phyloP scores from a whole-genome alignment of 2,888 invertebrate species.

The Orthonychiurus folsomi region DNA sequence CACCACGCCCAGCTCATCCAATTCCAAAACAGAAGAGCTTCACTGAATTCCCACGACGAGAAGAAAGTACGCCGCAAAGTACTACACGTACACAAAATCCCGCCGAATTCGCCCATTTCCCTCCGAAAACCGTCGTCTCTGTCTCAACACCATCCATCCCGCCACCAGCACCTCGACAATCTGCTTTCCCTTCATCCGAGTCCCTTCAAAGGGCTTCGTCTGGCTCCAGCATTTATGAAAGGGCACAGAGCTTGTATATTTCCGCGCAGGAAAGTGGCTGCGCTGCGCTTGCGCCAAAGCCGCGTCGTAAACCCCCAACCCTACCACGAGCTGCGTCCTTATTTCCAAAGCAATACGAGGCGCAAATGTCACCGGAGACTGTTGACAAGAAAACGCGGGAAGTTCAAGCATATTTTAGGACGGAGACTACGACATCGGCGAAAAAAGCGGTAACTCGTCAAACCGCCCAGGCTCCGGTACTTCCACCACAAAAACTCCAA shows the following conservation, averaged over 20 bases:
- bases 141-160: not conserved
- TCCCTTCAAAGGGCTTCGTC: constrained; percentile 40
- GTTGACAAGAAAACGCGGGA: constrained; percentile 61
- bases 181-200: not conserved
- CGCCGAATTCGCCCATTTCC: too few species aligned
- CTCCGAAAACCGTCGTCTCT: constrained; percentile 40
- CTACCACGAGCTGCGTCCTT: constrained; percentile 22
- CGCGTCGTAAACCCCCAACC: constrained; percentile 39
- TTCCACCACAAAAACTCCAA: not conserved
- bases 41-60: constrained; percentile 29
- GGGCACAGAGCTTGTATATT: constrained; percentile 37
- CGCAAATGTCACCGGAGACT: constrained; percentile 60
- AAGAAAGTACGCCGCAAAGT: not conserved
- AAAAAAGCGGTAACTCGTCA: constrained; percentile 10
- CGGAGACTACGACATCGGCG: constrained; percentile 18
- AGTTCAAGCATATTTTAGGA: constrained; percentile 60
- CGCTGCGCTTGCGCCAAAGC: constrained; percentile 44
- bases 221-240: constrained; percentile 41
- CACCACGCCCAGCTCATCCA: constrained; percentile 14
- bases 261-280: constrained; percentile 42
- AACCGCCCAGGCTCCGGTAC: not conserved
- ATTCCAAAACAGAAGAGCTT: constrained; percentile 38
- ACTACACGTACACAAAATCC: too few species aligned
- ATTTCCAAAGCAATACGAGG: constrained; percentile 71
- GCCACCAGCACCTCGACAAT: not conserved